Evolutionary conservation across 2,797 vertebrate species (phyloP).

Genomic region (Crocidura indochinensis): DNA sequence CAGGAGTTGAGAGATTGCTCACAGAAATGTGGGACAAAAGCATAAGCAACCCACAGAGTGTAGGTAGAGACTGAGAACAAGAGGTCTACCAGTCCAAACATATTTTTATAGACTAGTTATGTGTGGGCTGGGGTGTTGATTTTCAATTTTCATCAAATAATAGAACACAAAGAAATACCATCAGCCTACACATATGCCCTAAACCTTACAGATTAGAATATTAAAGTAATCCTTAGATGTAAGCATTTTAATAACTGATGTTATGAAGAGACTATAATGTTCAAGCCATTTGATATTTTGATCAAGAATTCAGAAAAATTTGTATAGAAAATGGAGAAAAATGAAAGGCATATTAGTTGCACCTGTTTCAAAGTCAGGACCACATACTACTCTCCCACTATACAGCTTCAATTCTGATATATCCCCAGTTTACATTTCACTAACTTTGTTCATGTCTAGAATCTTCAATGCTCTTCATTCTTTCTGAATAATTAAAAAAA

Average conservation of each 20-base stretch:
- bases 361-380: background rate
- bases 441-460: background rate
- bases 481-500: conserved; percentile 10
- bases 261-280: conserved; percentile 42
- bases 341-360: background rate
- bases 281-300: conserved; percentile 58
- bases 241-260: conserved; percentile 50
- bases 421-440: conserved; percentile 53
- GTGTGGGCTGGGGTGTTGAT: background rate
- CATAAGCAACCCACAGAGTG: background rate
- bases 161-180: conserved; percentile 14
- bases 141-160: conserved; percentile 23
- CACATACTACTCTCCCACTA: background rate
- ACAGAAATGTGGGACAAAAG: background rate
- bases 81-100: conserved; percentile 6
- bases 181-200: background rate
- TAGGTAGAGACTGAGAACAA: conserved; percentile 31
- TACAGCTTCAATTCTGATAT: background rate
- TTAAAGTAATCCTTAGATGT: background rate
- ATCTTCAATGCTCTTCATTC: conserved; percentile 26
- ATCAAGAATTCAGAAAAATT: background rate
- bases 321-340: conserved; percentile 16
- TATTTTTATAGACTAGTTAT: conserved; percentile 16
- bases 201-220: background rate
- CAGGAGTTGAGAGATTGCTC: background rate